These are phyloP conservation scores for Echinometra lucunter DNA, from an alignment of 53 echinoderm and acorn worm species.

Conservation along the genomic window DNA sequence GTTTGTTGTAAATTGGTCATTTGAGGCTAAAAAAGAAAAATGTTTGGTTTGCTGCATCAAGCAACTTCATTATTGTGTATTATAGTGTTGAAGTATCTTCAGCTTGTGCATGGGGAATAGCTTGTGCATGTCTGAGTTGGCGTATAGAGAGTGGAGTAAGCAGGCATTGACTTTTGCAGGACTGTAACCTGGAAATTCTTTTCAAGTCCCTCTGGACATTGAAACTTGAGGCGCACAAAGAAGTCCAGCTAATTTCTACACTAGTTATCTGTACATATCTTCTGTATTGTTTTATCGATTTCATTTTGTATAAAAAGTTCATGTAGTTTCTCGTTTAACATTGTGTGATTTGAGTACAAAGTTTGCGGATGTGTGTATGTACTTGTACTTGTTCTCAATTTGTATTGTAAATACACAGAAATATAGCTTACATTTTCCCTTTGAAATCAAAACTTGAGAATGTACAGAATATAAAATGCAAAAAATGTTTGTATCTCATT, in stretches of 20 bases:
- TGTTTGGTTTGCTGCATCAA: conserved; percentile 14
- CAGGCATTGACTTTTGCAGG: background rate
- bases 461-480: conserved; percentile 68
- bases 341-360: conserved; percentile 11
- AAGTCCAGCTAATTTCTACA: conserved; percentile 18
- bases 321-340: background rate
- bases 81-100: background rate
- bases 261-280: conserved; percentile 27
- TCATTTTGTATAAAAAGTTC: conserved; percentile 44
- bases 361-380: conserved; percentile 55
- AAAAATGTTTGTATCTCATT: conserved; percentile 66
- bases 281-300: conserved; percentile 38
- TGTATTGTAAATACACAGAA: conserved; percentile 70
- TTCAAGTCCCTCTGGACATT: background rate
- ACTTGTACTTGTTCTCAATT: conserved; percentile 63
- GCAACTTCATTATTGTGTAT: background rate
- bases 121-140: background rate
- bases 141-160: background rate
- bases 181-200: background rate
- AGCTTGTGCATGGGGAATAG: background rate
- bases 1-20: background rate
- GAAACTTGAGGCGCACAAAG: conserved; percentile 48
- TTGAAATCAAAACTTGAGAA: conserved; percentile 63
- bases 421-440: conserved; percentile 60
- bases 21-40: background rate